Percentiles rank a stretch among this genome's conserved stretches.
These are phyloP conservation scores for Poecilia latipinna DNA, from an alignment of 2,113 vertebrate species.

Conservation along the genomic window DNA sequence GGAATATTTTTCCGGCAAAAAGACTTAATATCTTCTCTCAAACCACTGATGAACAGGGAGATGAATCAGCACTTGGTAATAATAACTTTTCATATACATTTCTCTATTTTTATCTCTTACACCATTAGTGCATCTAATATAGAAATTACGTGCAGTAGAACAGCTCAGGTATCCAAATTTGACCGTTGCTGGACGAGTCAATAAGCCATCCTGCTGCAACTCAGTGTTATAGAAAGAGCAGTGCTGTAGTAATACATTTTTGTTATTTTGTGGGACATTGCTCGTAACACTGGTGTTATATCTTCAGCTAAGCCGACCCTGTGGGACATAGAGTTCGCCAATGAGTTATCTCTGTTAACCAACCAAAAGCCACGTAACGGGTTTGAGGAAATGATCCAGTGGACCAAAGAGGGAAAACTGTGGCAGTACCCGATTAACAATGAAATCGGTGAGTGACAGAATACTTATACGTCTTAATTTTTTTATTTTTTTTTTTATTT, in stretches of 20 bases:
- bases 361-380: slow-evolving; percentile 84
- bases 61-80: slow-evolving; percentile 62
- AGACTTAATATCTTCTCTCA: slow-evolving; percentile 88
- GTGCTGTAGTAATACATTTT: not conserved
- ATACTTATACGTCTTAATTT: not conserved
- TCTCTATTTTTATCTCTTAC: not conserved
- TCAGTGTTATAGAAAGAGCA: not conserved
- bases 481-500: no score
- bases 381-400: slow-evolving; percentile 97
- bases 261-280: not conserved
- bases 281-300: not conserved
- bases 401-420: slow-evolving; percentile 92
- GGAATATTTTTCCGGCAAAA: slow-evolving; percentile 73
- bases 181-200: no score
- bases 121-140: not conserved
- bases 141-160: not conserved
- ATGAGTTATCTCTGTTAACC: slow-evolving; percentile 73
- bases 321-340: slow-evolving; percentile 91
- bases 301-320: slow-evolving; percentile 81
- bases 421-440: slow-evolving; percentile 94
- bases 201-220: not conserved
- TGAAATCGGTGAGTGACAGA: slow-evolving; percentile 82
- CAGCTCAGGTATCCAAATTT: not conserved
- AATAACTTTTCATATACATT: not conserved
- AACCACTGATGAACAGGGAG: slow-evolving; percentile 54